Base-by-base conservation (phyloP, 2,797 vertebrate genomes). In the Gastrophryne carolinensis region DNA sequence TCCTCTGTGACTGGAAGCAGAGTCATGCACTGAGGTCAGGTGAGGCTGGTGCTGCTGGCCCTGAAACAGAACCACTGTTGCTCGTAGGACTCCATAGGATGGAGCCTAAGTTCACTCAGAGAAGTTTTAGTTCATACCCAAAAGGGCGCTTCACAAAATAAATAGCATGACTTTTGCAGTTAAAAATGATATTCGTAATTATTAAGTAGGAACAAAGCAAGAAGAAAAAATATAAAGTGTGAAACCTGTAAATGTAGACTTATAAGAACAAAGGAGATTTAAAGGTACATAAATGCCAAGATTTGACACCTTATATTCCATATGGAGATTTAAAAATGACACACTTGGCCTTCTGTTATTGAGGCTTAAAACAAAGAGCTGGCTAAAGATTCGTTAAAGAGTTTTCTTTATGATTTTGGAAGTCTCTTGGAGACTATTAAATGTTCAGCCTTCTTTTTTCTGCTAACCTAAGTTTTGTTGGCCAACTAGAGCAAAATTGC, bases 231-330 rank as follows among this genome's bases (percentile, higher is more conserved):
- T 24, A 63, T 41, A 13, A 5, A 21, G 2, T 41, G 24, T 49
- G 23, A 8, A 15, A 13, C 30, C n/a, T 23, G 27, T 23, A n/a
- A 29, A 11, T 35, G 35, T 35, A 24, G 8, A 15, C 24, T 47
- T 26, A 17, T 9, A n/a, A 15, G 19, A 7, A 37, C 44, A 37
- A 47, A 26, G 39, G 30, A 62, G 37, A 26, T 61, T 44, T 60
- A 15, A 47, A 60, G 29, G n/a, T 61, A 52, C n/a, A 63, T 32
- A 27, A 62, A 53, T 13, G 39, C 23, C 23, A 53, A 60, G 35
- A 47, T 15, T 52, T 72, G 57, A 61, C 57, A 72, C 57, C n/a
- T 53, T 39, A 72, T 62, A 63, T 29, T 63, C 34, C 58, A 72
- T 24, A 29, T 35, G 49, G 24, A 17, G 6, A 37, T 27, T 26